Evolutionary conservation across 2,888 invertebrate species (phyloP).

Genomic region (Sphinx pinastri): DNA sequence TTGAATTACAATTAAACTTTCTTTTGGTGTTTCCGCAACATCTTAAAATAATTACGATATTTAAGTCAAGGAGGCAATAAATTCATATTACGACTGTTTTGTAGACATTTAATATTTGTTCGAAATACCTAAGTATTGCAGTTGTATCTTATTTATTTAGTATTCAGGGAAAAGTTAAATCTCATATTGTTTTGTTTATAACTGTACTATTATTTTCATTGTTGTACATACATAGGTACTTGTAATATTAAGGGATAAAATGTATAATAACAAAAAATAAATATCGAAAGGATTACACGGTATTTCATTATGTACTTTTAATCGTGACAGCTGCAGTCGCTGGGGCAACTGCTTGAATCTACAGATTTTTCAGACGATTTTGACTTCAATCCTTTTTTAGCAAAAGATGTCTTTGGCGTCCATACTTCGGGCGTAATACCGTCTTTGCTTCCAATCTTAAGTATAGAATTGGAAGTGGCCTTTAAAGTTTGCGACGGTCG

Average conservation of each 20-base stretch:
- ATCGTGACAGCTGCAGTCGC: conserved; percentile 8
- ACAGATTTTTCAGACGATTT: background rate
- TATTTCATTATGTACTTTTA: conserved; percentile 49
- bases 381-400: background rate
- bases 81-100: conserved; percentile 51
- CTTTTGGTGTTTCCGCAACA: conserved; percentile 53
- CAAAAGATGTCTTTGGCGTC: background rate
- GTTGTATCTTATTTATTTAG: conserved; percentile 55
- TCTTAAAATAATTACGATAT: conserved; percentile 32
- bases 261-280: conserved; percentile 82
- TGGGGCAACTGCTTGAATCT: background rate
- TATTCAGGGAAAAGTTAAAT: conserved; percentile 54
- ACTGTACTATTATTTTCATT: conserved; percentile 62
- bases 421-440: background rate
- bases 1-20: conserved; percentile 41
- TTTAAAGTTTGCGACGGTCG: conserved; percentile 44
- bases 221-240: conserved; percentile 66
- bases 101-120: conserved; percentile 60
- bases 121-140: conserved; percentile 57
- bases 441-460: background rate
- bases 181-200: conserved; percentile 77
- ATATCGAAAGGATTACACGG: conserved; percentile 57
- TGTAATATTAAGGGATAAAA: conserved; percentile 74
- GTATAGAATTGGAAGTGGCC: conserved; percentile 2
- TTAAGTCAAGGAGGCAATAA: conserved; percentile 41